Percentiles rank a stretch among this genome's conserved stretches.
phyloP scores from a whole-genome alignment of 2,888 invertebrate genomes.

The Oxyscelio sp. region DNA sequence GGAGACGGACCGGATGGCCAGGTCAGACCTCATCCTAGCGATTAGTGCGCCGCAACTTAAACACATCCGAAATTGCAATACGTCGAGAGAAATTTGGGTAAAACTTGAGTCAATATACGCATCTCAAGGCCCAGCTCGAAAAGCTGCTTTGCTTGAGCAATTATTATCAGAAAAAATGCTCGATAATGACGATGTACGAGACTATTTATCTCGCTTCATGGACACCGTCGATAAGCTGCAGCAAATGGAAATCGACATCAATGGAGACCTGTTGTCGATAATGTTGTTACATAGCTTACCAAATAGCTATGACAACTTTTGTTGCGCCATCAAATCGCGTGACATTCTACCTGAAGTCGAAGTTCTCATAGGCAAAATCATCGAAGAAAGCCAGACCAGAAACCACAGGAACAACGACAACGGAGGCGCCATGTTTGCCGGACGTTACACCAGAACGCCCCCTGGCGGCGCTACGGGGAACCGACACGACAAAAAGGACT shows the following conservation, averaged over 20 bases:
- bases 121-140: not conserved
- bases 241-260: conserved; percentile 74
- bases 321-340: not conserved
- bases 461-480: no score
- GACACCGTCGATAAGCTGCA: not conserved
- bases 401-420: not conserved
- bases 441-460: no score
- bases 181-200: not conserved
- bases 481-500: no score
- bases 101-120: not conserved
- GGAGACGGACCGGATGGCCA: not conserved
- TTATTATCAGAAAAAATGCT: not conserved
- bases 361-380: not conserved
- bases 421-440: not conserved
- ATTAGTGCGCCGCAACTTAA: not conserved
- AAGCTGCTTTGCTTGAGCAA: not conserved
- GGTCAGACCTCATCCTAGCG: not conserved
- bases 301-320: not conserved
- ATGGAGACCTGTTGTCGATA: conserved; percentile 29
- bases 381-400: not conserved
- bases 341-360: not conserved
- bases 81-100: not conserved
- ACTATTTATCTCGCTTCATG: conserved; percentile 58
- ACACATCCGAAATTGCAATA: not conserved
- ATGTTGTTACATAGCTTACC: conserved; percentile 39